Conservation (phyloP, 30 jellyfish, hydroid and myxozoan genomes). For the Morbakka virulenta region DNA sequence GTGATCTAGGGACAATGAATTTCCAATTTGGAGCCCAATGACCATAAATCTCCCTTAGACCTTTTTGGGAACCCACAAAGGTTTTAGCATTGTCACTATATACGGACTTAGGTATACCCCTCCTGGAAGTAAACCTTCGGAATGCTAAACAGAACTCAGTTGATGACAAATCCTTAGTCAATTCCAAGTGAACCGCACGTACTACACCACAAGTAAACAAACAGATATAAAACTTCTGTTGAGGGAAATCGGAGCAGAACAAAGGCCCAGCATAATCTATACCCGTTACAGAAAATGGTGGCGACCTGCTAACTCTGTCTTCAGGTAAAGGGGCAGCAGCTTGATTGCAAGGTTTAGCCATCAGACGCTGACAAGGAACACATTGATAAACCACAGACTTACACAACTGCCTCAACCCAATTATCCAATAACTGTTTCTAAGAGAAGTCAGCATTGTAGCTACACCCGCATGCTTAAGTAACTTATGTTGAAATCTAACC, state of each 20-base stretch:
- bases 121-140: constrained; percentile 19
- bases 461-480: constrained; percentile 1
- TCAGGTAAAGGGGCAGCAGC: constrained; percentile 35
- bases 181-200: constrained; percentile 27
- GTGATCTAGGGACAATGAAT: not conserved
- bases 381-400: constrained; percentile 12
- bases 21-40: not conserved
- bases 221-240: constrained; percentile 18
- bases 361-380: not conserved
- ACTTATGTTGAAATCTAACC: no score
- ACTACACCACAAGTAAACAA: constrained; percentile 27
- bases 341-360: constrained; percentile 13
- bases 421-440: constrained; percentile 20
- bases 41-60: constrained; percentile 29
- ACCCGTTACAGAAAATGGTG: constrained; percentile 7
- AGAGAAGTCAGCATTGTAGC: constrained; percentile 5
- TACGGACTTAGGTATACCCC: constrained; percentile 18
- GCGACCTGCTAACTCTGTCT: constrained; percentile 12
- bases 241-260: not conserved
- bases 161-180: constrained; percentile 15
- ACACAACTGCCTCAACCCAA: constrained; percentile 1
- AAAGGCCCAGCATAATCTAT: constrained; percentile 14
- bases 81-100: constrained; percentile 40
- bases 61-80: constrained; percentile 19
- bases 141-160: constrained; percentile 3